Evolutionary conservation across 2,113 vertebrate genomes (phyloP), one percentile per base, ranked within the genome.

Genomic region (Aptenodytes forsteri): DNA sequence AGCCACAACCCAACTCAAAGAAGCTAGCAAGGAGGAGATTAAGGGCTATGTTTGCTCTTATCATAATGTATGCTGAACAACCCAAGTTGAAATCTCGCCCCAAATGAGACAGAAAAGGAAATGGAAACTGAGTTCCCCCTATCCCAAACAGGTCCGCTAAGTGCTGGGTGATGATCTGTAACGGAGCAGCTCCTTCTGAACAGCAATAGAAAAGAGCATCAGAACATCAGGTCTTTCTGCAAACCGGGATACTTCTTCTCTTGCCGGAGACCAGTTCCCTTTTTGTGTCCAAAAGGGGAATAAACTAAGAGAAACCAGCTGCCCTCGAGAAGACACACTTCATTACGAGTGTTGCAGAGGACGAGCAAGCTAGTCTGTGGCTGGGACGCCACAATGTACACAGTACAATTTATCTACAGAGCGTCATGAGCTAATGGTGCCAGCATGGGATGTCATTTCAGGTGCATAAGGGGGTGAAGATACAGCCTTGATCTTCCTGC

Each of bases 371-470:
- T 16, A 58, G 5, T n/a, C 50, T n/a, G 11, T 49, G 46, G 11
- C 25, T 83, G 71, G 23, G 27, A 73, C 1, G 11, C 18, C 29
- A 22, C 25, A 11, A 36, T 9, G 29, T 23, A 9, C 58, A 23
- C 44, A 70, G 44, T 23, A 52, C 4, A 72, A 36, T 38, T 42
- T 36, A 44, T 32, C 71, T 83, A 44, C 32, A 75, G 50, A 26
- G 9, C 2, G 0, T n/a, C 46, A 34, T 8, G 34, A 85, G 7
- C 27, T 55, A 71, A 55, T 0, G 2, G 18, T 44, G 34, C 20
- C 22, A 42, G 29, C 52, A 58, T 0, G 1, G 36, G 34, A 36
- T 42, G 8, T 13, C 20, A 36, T 67, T 82, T 29, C 42, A 62
- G 52, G 54, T 58, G 30, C 36, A 5, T 8, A 56, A 46, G 14